These are phyloP conservation scores for Cheirogaleus medius DNA, from an alignment of 2,113 vertebrate species.

Conservation along the genomic window DNA sequence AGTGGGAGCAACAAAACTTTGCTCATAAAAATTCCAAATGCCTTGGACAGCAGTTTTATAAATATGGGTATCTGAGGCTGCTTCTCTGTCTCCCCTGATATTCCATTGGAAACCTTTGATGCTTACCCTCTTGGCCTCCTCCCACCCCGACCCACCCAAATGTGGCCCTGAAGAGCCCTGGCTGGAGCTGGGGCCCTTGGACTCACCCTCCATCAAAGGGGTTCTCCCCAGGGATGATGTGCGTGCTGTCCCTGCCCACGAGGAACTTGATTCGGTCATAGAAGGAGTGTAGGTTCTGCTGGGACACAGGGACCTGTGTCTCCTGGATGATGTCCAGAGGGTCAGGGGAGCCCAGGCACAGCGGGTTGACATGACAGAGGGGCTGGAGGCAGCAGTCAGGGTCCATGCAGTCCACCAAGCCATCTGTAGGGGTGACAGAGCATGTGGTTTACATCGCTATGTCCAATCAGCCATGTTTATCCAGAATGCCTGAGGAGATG, in stretches of 20 bases:
- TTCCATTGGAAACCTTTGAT: neutral
- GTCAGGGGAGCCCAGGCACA: slow-evolving; percentile 96
- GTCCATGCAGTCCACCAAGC: slow-evolving; percentile 98
- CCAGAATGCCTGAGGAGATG: too few relatives aligned
- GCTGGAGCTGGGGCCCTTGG: neutral
- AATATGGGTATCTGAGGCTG: neutral
- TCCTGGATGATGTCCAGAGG: slow-evolving; percentile 98
- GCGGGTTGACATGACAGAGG: slow-evolving; percentile 90
- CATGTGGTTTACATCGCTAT: neutral
- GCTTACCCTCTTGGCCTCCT: neutral
- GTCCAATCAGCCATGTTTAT: neutral
- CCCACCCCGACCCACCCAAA: neutral
- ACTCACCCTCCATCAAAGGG: slow-evolving; percentile 97
- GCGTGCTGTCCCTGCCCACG: slow-evolving; percentile 95
- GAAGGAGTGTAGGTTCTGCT: slow-evolving; percentile 93
- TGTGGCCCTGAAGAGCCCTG: neutral
- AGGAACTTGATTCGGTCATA: slow-evolving; percentile 96
- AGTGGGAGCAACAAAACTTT: neutral
- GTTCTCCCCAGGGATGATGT: slow-evolving; percentile 92
- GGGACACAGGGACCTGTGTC: slow-evolving; percentile 88
- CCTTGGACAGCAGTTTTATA: slow-evolving; percentile 39
- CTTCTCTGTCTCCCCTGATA: neutral
- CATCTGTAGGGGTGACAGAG: slow-evolving; percentile 87
- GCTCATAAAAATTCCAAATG: slow-evolving; percentile 33
- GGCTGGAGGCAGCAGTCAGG: slow-evolving; percentile 98